A percentile compares a stretch with the other conserved stretches of the same genome.
Evolutionary conservation across 2,888 invertebrate species (phyloP).

Genomic region (Stomorhina lunata): DNA sequence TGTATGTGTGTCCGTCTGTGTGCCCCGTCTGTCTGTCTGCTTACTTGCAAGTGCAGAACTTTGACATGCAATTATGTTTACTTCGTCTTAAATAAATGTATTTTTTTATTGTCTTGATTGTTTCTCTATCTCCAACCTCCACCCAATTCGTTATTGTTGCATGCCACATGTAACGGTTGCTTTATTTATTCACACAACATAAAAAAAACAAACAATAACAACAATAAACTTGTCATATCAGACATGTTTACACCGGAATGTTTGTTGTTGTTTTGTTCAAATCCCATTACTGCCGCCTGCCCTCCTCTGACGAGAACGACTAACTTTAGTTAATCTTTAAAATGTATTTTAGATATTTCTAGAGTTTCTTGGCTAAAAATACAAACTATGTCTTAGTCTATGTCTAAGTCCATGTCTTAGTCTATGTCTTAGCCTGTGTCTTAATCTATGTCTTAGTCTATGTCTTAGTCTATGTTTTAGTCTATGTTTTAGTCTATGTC

Average conservation of each 20-base stretch:
- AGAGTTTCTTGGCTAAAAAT: no score
- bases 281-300: slow-evolving; percentile 47
- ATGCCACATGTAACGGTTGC: slow-evolving; percentile 54
- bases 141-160: slow-evolving; percentile 35
- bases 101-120: neutral
- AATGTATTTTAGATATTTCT: no score
- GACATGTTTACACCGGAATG: slow-evolving; percentile 30
- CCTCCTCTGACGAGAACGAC: neutral
- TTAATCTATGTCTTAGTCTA: no score
- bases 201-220: neutral
- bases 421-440: no score
- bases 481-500: no score
- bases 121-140: no score
- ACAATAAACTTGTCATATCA: slow-evolving; percentile 17
- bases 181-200: slow-evolving; percentile 37
- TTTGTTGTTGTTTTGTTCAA: slow-evolving; percentile 32
- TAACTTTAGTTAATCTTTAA: slow-evolving; percentile 13
- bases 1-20: neutral
- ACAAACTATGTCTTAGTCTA: no score
- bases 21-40: slow-evolving; percentile 5
- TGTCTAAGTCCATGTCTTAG: no score
- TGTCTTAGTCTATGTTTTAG: no score
- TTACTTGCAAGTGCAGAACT: slow-evolving; percentile 34
- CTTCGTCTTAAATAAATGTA: slow-evolving; percentile 33
- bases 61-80: slow-evolving; percentile 61